Conservation (phyloP, 2,113 vertebrate species). For the Corythornis vintsioides region DNA sequence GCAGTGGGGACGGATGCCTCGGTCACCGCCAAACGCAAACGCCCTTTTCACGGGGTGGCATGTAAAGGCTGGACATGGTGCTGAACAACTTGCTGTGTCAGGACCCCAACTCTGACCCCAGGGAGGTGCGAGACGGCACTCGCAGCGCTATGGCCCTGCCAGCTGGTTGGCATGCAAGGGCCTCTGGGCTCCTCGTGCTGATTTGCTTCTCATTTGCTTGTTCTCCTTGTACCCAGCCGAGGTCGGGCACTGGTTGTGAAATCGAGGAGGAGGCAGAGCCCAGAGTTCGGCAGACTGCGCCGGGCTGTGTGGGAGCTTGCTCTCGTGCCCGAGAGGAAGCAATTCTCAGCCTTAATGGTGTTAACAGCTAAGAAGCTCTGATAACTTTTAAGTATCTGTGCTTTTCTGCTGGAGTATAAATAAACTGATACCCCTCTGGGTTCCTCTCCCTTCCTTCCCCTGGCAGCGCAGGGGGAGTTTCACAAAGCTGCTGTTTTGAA, state of each 20-base stretch:
- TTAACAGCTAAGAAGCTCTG: not conserved
- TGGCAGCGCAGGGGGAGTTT: not conserved
- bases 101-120: not conserved
- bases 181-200: not conserved
- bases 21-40: rapidly evolving
- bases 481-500: not conserved
- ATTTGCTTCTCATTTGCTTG: not conserved
- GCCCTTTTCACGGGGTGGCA: rapidly evolving
- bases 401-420: constrained; percentile 11
- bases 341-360: not conserved
- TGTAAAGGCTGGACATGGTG: not conserved
- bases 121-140: not conserved
- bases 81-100: not conserved
- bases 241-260: not conserved
- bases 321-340: not conserved
- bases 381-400: not conserved
- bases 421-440: constrained; percentile 19
- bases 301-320: not conserved
- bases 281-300: not conserved
- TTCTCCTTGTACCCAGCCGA: not conserved
- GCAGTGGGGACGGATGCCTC: not conserved
- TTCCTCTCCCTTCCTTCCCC: not conserved
- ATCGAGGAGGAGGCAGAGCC: not conserved
- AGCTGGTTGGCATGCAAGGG: not conserved
- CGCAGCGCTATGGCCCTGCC: not conserved